Base-by-base conservation (phyloP, 2,888 invertebrate species). In the Calameuta idolon region DNA sequence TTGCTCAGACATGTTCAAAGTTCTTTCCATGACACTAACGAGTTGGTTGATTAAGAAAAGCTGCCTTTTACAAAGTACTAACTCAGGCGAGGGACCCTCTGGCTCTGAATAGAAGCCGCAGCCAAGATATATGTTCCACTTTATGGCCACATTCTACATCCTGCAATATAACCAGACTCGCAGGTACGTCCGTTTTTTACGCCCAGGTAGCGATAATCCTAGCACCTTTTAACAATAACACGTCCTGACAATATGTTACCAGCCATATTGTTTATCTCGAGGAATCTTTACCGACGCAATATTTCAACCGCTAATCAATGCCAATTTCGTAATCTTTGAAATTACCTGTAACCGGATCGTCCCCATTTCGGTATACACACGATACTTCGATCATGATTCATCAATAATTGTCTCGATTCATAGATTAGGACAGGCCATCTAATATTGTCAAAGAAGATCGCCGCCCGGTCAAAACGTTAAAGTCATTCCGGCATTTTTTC, bases 101-200 rank as follows among this genome's bases (percentile, higher is more conserved):
- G 55, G 71, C 71, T 31, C 23, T 15, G 12, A 31, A 71, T 71
- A 31, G 31, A 80, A 76, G 80, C 81, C 78, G 81, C 77, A 83
- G 85, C 83, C 81, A 85, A 87, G 86, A 87, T 87, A 86, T 87
- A 87, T 83, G 85, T 83, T 85, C 85, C 83, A 87, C 81, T 88
- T 88, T 83, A 83, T 81, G 81, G 85, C 83, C 23, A 55, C 55
- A 55, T 9, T 55, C 23, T 55, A 55, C 55, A 23, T 55, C 23
- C 55, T 55, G 55, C 55, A 23, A 55, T 55, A 55, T 55, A 55
- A 23, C 55, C 55, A 55, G 55, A 55, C 55, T 55, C 55, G 55
- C 55, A 9, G 1, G 55, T 55, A 55, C 23, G 9, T 23, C 23
- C 55, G 9, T 9, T 9, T 55, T 15, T 15, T 55, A 55, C 9